A percentile compares a stretch with the other conserved stretches of the same genome.
phyloP scores from a whole-genome alignment of 2,888 invertebrate species.

The Marasmarcha lunaedactyla region DNA sequence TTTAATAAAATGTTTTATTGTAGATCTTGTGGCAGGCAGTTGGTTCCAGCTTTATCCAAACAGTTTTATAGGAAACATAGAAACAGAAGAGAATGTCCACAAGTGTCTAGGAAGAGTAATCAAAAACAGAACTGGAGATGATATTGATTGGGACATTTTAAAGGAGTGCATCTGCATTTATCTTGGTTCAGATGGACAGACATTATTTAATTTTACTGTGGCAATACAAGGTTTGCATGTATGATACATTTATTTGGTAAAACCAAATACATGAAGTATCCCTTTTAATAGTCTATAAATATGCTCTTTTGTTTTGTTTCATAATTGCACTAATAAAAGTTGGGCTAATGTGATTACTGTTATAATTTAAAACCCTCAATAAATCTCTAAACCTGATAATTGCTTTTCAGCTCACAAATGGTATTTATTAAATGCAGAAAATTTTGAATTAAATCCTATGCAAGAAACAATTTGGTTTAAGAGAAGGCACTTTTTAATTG shows the following conservation, averaged over 20 bases:
- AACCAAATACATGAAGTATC: neutral
- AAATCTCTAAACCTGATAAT: no score
- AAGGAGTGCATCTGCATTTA: conserved; percentile 73
- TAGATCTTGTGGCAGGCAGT: conserved; percentile 33
- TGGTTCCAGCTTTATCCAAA: conserved; percentile 39
- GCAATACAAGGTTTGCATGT: conserved; percentile 23
- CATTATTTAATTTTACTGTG: conserved; percentile 73
- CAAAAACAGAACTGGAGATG: conserved; percentile 23
- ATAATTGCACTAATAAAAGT: no score
- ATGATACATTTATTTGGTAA: no score
- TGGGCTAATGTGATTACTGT: no score
- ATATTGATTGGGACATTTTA: conserved; percentile 31
- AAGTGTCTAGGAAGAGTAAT: conserved; percentile 40
- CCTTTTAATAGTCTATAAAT: neutral
- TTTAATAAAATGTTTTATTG: conserved; percentile 15
- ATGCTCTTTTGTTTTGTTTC: neutral
- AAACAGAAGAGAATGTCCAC: conserved; percentile 29
- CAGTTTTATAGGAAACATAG: conserved; percentile 39
- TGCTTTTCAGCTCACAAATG: conserved; percentile 62
- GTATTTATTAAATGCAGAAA: conserved; percentile 65
- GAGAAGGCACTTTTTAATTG: conserved; percentile 85
- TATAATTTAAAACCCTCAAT: no score
- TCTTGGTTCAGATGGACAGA: conserved; percentile 74
- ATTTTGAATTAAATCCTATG: conserved; percentile 39
- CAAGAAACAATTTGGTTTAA: conserved; percentile 73